Conservation (phyloP, 92 coral and sea anemone genomes). For the Epizoanthus ramosus region DNA sequence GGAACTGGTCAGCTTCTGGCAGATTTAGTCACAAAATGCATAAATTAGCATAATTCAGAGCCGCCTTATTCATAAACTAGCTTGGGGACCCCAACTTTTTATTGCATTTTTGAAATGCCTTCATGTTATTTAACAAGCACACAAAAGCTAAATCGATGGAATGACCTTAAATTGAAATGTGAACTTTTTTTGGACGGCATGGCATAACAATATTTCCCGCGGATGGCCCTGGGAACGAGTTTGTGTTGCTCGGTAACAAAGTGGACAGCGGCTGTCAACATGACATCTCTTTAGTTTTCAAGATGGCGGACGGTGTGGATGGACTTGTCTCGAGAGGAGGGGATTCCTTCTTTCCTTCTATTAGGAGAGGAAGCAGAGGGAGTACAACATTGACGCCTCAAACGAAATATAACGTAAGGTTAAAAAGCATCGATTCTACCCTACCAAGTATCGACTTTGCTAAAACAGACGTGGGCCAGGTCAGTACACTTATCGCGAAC, state of each 20-base stretch:
- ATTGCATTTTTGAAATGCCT: too few relatives aligned
- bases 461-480: slow-evolving; percentile 63
- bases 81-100: too few relatives aligned
- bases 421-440: slow-evolving; percentile 50
- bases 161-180: too few relatives aligned
- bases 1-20: too few relatives aligned
- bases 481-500: slow-evolving; percentile 79
- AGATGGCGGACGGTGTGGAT: slow-evolving; percentile 61
- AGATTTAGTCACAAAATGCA: too few relatives aligned
- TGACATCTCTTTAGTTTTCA: slow-evolving; percentile 5
- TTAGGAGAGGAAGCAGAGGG: slow-evolving; percentile 27
- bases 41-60: too few relatives aligned
- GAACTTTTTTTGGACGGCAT: too few relatives aligned
- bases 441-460: slow-evolving; percentile 76
- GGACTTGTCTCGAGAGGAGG: slow-evolving; percentile 26
- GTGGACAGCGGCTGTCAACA: slow-evolving; percentile 26
- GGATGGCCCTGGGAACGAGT: not conserved
- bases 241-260: slow-evolving; percentile 48
- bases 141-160: too few relatives aligned
- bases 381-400: not conserved
- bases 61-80: too few relatives aligned
- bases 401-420: slow-evolving; percentile 45
- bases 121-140: too few relatives aligned
- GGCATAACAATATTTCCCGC: too few relatives aligned
- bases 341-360: slow-evolving; percentile 43